Evolutionary conservation across 2,888 invertebrate genomes (phyloP), one percentile per base, ranked within the genome.

Genomic region (Ligdia adustata): DNA sequence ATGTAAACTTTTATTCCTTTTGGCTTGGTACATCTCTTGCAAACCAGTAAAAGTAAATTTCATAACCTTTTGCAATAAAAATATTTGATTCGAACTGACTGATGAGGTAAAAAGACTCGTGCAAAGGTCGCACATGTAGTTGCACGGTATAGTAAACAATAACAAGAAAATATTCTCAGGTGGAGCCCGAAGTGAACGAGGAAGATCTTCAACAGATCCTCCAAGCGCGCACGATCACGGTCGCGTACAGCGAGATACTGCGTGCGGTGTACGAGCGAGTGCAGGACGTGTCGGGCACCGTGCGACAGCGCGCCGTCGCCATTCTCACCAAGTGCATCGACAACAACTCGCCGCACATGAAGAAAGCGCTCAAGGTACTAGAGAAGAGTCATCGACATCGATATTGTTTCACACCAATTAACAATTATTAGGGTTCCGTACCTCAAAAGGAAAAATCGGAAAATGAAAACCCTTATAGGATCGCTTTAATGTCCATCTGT

Each of bases 281-380:
- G 40, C 63, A 79, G 42, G 94, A 94, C 72, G 77, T 75, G 3
- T 92, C 93, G 1, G 89, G 91, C 57, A 82, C 91, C 52, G 90
- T 95, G 26, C 87, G 94, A 31, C 90, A 92, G 31, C 91, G 93
- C 66, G 93, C 94, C 2, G 87, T 94, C 53, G 69, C 82, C 2
- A 81, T 92, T 6, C 82, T 94, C 34, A 82, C 92, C 0, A 91
- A 92, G 32, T 84, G 90, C 50, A 84, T 92, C 14, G 66, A 71
- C 16, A 78, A 70, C 47, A 47, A 66, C 3, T 69, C 71, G 13
- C 38, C 57, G 1, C 66, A 76, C 1, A 60, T 85, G 49, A 60
- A 61, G 2, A 43, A 66, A 1, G 83, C 85, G 4, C 49, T 86
- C 0, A 13, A 43, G 47, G 57, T 51, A 45, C 4, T 1, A 9